Base-by-base conservation (phyloP, 2,888 invertebrate genomes). In the Eupelmus urozonus region DNA sequence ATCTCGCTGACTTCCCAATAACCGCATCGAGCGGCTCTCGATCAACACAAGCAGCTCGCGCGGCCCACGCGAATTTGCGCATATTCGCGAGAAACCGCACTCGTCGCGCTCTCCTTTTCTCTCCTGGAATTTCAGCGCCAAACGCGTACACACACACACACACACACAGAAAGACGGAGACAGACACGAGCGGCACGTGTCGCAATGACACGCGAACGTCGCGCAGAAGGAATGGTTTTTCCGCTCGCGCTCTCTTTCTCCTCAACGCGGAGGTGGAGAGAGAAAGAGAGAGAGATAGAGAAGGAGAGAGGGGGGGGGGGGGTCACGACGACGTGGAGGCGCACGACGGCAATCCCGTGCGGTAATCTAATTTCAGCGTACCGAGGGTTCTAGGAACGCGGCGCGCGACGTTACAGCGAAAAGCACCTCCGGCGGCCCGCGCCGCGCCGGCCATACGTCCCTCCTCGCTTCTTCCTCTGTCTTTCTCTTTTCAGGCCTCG, bases 351-450 rank as follows among this genome's bases (percentile, higher is more conserved):
- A 88, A 88, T 88, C 87, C 88, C 85, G 85, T 84, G 85, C 13
- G 9, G 88, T 88, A 88, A 88, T 88, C 88, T 88, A 88, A 88
- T 88, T 88, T 88, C 87, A 87, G 84, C 85, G 87, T 87, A 87
- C 86, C 85, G 87, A 88, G 86, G 85, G 82, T 88, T 88, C 87
- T 85, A 84, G 85, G 87, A 88, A 88, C 85, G 87, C 87, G 85
- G 86, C 84, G 85, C 84, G 87, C 87, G 87, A 87, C 87, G 85
- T 87, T 88, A 66, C 42, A 88, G 85, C 86, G 85, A 86, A 85
- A 86, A 85, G 82, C 83, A 84, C 34, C 53, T 23, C 34, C 27
- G 13, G 29, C 34, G 27, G 9, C 2, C 16, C 49, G 3, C 25
- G 3, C 45, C 16, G 25, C 57, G 57, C 11, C 57, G 25, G 1